Base-by-base conservation (phyloP, 1,140 invertebrate species). In the Drosophila pseudoananassae region DNA sequence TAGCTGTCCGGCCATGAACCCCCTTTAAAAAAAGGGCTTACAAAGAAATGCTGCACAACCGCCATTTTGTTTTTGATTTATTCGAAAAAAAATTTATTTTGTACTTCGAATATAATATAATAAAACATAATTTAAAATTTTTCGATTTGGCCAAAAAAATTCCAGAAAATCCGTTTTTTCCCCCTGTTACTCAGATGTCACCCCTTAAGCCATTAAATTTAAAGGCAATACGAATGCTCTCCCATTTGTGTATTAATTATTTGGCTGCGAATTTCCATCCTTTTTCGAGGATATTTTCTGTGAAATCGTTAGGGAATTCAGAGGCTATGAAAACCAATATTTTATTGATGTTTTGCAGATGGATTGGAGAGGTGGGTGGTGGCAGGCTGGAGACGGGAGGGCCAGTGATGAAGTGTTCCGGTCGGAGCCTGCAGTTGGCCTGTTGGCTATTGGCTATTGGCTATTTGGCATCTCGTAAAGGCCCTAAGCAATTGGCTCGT, bases 401-500 rank as follows among this genome's bases (percentile, higher is more conserved):
- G 31, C 31, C 23, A 27, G 27, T 33, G 33, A 36, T 49, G n/a
- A 43, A 31, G 12, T n/a, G 40, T 31, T 25, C 23, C 29, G 29
- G 56, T 20, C 17, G 12, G 9, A 27, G 5, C 25, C 25, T 27
- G 23, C 36, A 14, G 27, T 14, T 31, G 50, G 43, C 56, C 29
- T 68, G 63, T 69, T 69, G 53, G 56, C 60, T 36, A 81, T n/a
- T n/a, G n/a, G n/a, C n/a, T n/a, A n/a, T n/a, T n/a, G n/a, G 78
- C 69, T 74, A 70, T 82, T 83, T 83, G 68, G 76, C 73, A 80
- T 73, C 81, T 85, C 81, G 84, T 84, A 84, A 84, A 46, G 43
- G 17, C 15, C 9, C 15, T 17, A 70, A 65, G 47, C 76, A 45
- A 60, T 59, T 20, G 17, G 1, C 17, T 20, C 17, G 9, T 15